Evolutionary conservation across 2,797 vertebrate species (phyloP), one percentile per base, ranked within the genome.

Genomic region (Macropodus opercularis): DNA sequence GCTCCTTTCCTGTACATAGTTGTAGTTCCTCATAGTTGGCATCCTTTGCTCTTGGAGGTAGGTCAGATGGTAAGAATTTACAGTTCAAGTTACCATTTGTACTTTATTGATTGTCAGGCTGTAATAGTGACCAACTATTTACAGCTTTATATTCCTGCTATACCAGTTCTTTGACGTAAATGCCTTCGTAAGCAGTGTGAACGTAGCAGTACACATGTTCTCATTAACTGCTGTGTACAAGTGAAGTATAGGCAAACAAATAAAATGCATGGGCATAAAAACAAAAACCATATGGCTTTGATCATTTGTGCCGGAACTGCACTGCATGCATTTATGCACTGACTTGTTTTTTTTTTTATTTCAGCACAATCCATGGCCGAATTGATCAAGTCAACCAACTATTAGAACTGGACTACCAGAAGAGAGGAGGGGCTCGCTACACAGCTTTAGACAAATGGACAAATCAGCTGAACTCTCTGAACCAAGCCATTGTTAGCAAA

Each of bases 381-480:
- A 99, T 99, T 46, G 98, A 99, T 93, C 98, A 99, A 90, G 98
- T 99, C 72, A 99, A 99, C 91, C 97, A 99, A 76, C 95, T 99
- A 57, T 94, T 99, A 85, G 97, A 99, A 92, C 92, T 99, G 87
- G 97, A 99, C 90, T 98, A 99, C 90, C 98, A 99, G 94, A 99
- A 99, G 91, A 94, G 97, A 90, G 97, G 97, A 34, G 97, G 98
- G 46, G 96, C 97, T 77, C 95, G 97, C 80, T 99, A 99, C 91
- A 96, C 95, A 84, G 96, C 97, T 3, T 93, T 99, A 94, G 98
- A 98, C 93, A 99, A 98, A 98, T 99, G 98, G 98, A 99, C 97
- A 93, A 98, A 98, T 93, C 96, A 98, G 89, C 94, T 98, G 86
- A 98, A 98, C 92, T 96, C 96, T 85, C 95, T 98, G 90, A 97